phyloP scores from a whole-genome alignment of 2,888 invertebrate genomes.

The Pandemis corylana region DNA sequence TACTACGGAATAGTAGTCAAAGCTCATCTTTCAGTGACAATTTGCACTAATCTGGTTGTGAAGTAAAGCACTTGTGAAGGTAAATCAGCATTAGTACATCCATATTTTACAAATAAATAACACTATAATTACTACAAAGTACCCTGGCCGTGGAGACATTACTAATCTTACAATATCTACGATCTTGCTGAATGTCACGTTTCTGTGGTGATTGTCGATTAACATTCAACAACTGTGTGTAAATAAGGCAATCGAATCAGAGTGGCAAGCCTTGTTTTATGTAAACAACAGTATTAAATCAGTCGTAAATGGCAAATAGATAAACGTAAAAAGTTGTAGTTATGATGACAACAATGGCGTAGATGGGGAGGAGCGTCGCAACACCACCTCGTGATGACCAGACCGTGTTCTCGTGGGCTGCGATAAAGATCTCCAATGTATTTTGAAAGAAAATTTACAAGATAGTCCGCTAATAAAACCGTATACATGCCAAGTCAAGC shows the following conservation, averaged over 20 bases:
- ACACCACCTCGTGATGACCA: slow-evolving; percentile 52
- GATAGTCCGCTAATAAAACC: slow-evolving; percentile 70
- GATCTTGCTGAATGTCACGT: slow-evolving; percentile 67
- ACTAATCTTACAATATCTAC: slow-evolving; percentile 65
- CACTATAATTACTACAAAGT: slow-evolving; percentile 58
- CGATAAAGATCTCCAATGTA: slow-evolving; percentile 76
- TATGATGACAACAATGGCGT: slow-evolving; percentile 63
- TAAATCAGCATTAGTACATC: not conserved
- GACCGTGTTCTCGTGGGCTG: slow-evolving; percentile 55
- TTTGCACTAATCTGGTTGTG: not conserved
- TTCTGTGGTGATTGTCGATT: slow-evolving; percentile 62
- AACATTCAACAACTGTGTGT: slow-evolving; percentile 64
- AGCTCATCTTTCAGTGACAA: slow-evolving; percentile 14
- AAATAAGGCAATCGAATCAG: slow-evolving; percentile 67
- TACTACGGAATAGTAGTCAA: slow-evolving; percentile 17
- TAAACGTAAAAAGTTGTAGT: slow-evolving; percentile 61
- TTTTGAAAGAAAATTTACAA: slow-evolving; percentile 76
- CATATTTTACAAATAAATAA: slow-evolving; percentile 39
- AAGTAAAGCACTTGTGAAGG: not conserved
- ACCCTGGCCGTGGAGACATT: slow-evolving; percentile 54
- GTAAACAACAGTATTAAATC: slow-evolving; percentile 71
- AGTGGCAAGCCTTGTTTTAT: slow-evolving; percentile 69
- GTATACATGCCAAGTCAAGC: slow-evolving; percentile 72
- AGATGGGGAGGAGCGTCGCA: slow-evolving; percentile 49
- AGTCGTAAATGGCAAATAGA: slow-evolving; percentile 69